phyloP scores from a whole-genome alignment of 2,888 invertebrate genomes.

The Hyalella azteca region DNA sequence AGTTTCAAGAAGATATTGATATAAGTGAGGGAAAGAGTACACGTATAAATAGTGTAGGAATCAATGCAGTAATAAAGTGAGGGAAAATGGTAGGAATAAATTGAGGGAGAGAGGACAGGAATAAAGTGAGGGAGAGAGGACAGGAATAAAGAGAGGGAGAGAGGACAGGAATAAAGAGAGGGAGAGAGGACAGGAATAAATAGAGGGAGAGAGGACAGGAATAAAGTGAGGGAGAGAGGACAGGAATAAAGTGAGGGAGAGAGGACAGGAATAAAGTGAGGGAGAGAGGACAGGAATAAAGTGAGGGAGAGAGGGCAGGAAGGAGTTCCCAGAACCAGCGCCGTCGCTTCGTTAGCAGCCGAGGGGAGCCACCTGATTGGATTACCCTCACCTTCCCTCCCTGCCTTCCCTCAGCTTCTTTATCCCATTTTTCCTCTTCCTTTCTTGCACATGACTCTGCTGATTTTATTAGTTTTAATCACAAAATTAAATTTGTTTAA shows the following conservation, averaged over 20 bases:
- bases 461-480: no score
- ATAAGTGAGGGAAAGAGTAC: no score
- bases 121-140: background rate
- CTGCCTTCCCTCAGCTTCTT: background rate
- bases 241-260: background rate
- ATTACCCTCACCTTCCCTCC: background rate
- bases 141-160: background rate
- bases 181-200: background rate
- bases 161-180: background rate
- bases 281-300: background rate
- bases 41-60: no score
- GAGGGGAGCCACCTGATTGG: conserved; percentile 31
- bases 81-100: no score
- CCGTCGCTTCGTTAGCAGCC: conserved; percentile 23
- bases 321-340: conserved; percentile 1
- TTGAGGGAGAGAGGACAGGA: background rate
- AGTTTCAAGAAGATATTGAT: no score
- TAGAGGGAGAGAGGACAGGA: background rate
- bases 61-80: no score
- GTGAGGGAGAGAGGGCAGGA: background rate
- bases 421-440: background rate
- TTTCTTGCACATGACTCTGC: background rate
- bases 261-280: no score
- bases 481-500: no score
- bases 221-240: background rate